Evolutionary conservation across 2,888 invertebrate species (phyloP), one percentile per base, ranked within the genome.

Genomic region (Pantelozetes paolii): DNA sequence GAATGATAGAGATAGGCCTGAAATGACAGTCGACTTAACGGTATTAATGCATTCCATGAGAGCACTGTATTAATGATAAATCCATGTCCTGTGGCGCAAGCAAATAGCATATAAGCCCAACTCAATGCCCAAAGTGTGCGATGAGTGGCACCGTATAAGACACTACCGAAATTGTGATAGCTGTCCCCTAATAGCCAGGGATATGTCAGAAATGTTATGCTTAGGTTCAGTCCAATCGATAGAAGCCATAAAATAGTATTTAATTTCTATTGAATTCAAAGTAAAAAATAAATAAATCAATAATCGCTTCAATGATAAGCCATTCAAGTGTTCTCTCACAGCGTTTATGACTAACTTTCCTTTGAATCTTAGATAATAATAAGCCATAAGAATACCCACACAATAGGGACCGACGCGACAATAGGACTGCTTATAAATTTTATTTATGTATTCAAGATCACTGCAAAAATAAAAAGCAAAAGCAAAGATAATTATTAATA

Each of bases 1-100:
- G 82, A 80, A 76, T 81, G 81, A 76, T 81, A 78, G 18, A 81
- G 77, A 74, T 82, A 81, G 28, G 80, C 81, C 73, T 81, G 79
- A 76, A 81, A 81, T 71, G 79, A 79, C 32, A 81, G 77, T 28
- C 79, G 78, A 36, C 81, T 80, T 6, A 81, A 75, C 5, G 81
- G 81, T 40, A 82, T 75, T 32, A 81, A 78, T 26, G 76, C 75
- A 32, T 79, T 78, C 67, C 77, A 77, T 1, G 79, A 79, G 11
- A 81, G 77, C 20, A 81, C 32, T 1, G 75, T 76, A 75, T 81
- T 82, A 54, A 81, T 70, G 2, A 77, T 74, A 32, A 81, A 81
- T 3, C 81, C 81, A 67, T 80, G 77, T 36, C 79, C 81, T n/a
- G 80, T 80, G 59, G 81, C 80, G 71, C 81, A 82, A n/a, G 80